Evolutionary conservation across 2,797 vertebrate species (phyloP), one percentile per base, ranked within the genome.

Genomic region (Microctenopoma steveboyesi): DNA sequence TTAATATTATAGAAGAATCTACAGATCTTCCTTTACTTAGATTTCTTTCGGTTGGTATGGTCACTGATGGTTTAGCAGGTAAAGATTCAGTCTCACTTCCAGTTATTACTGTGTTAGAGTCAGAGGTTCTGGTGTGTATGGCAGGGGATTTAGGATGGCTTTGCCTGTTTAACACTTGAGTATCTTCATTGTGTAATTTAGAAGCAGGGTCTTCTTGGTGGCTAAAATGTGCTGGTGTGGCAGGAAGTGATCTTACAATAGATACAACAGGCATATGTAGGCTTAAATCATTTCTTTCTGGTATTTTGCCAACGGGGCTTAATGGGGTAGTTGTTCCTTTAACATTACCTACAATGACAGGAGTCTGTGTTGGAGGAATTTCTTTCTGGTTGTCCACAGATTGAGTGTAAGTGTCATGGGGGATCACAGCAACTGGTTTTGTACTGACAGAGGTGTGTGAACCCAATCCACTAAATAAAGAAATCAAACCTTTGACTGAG

Each of bases 401-500:
- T 76, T 47, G 74, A 35, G 63, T 62, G 13, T 47, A 64, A 56
- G 40, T 30, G 9, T 64, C 51, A 1, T 69, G 64, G 10, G 73
- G 33, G 0, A 3, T 59, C 37, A 54, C 43, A 67, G 54, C 22
- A 68, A 25, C 28, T 74, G 82, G n/a, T 52, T 68, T 76, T 74
- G 76, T 49, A 55, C 15, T 47, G 1, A 33, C 63, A 63, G 62
- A 42, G 1, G 65, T n/a, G 15, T 85, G 75, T 42, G 86, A 79
- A 49, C 10, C 49, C 52, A 61, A 18, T 54, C 54, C 74, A 84
- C 81, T 85, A 77, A 90, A 93, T 61, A 86, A 63, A 72, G 92
- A 92, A 70, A 92, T 78, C 51, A 93, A 84, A 47, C 86, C 66
- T 42, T 91, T 89, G 40, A 92, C 89, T 73, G 88, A 80, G 16